Percentiles rank a stretch among this genome's conserved stretches.
Conservation (phyloP, 2,888 invertebrate genomes). For the Eurytoma californica region DNA sequence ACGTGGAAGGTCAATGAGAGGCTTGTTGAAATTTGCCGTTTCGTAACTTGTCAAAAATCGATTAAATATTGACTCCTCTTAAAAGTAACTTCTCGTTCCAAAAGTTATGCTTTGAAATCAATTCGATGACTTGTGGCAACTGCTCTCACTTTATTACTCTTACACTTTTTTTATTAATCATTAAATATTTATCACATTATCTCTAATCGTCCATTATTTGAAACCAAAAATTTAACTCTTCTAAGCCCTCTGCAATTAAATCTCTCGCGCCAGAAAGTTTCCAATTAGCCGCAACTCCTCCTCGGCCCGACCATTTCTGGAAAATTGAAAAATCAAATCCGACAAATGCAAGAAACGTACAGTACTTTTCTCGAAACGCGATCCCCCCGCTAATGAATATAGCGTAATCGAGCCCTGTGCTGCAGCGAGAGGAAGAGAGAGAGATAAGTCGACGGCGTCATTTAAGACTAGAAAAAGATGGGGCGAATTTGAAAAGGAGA, state of each 20-base stretch:
- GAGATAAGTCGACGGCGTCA: slow-evolving; percentile 6
- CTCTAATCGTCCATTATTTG: too few species aligned
- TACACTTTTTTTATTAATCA: too few species aligned
- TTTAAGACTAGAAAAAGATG: slow-evolving; percentile 47
- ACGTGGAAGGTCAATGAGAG: slow-evolving; percentile 30
- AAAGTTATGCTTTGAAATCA: too few species aligned
- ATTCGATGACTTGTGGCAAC: too few species aligned
- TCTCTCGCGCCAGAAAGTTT: too few species aligned
- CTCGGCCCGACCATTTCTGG: neutral
- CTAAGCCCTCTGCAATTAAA: slow-evolving; percentile 1
- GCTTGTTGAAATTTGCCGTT: slow-evolving; percentile 37
- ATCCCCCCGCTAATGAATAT: slow-evolving; percentile 20
- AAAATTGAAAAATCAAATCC: slow-evolving; percentile 18
- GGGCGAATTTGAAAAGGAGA: slow-evolving; percentile 43
- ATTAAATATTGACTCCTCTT: slow-evolving; percentile 33
- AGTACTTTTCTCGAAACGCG: neutral
- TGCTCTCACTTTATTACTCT: too few species aligned
- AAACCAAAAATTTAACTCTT: neutral
- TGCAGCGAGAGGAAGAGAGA: slow-evolving; percentile 27
- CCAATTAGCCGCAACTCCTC: neutral
- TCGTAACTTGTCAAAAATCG: slow-evolving; percentile 33
- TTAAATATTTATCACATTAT: too few species aligned
- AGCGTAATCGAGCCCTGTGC: neutral
- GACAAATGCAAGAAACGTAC: slow-evolving; percentile 5
- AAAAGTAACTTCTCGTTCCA: too few species aligned